Evolutionary conservation across 2,888 invertebrate genomes (phyloP).

Genomic region (Eupithecia dodoneata): DNA sequence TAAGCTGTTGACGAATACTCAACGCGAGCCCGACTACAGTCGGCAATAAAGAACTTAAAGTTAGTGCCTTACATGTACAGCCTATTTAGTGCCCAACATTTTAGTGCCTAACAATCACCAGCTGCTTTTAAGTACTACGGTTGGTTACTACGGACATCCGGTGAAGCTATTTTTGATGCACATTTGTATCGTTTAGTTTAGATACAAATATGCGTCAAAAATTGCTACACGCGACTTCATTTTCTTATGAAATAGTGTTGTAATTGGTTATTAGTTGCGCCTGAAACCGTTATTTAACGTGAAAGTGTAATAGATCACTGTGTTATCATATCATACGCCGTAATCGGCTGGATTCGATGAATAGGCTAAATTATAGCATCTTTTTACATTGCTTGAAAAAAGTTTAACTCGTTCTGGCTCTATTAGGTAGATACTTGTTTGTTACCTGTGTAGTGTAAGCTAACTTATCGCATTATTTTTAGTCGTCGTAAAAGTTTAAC

Average conservation of each 20-base stretch:
- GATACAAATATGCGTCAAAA: constrained; percentile 7
- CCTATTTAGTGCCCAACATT: background rate
- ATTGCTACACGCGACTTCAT: constrained; percentile 6
- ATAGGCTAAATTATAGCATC: background rate
- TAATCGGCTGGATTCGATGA: constrained; percentile 10
- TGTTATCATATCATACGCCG: constrained; percentile 2
- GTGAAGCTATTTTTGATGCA: background rate
- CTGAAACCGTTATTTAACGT: constrained; percentile 30
- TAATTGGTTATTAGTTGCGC: constrained; percentile 21
- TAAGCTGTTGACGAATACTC: background rate
- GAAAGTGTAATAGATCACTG: constrained; percentile 23
- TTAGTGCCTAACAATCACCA: background rate
- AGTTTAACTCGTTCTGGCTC: background rate
- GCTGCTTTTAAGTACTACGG: background rate
- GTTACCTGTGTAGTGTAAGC: background rate
- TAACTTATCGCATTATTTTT: background rate
- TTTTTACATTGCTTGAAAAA: background rate
- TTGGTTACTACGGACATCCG: background rate
- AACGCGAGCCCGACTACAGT: background rate
- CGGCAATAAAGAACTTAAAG: background rate
- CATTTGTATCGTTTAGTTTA: background rate
- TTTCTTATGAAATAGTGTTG: constrained; percentile 20
- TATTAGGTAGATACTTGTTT: background rate
- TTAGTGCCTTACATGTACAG: background rate
- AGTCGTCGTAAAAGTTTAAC: background rate